Evolutionary conservation across 92 coral and sea anemone genomes (phyloP), one percentile per base, ranked within the genome.

Genomic region (Galaxea fascicularis): DNA sequence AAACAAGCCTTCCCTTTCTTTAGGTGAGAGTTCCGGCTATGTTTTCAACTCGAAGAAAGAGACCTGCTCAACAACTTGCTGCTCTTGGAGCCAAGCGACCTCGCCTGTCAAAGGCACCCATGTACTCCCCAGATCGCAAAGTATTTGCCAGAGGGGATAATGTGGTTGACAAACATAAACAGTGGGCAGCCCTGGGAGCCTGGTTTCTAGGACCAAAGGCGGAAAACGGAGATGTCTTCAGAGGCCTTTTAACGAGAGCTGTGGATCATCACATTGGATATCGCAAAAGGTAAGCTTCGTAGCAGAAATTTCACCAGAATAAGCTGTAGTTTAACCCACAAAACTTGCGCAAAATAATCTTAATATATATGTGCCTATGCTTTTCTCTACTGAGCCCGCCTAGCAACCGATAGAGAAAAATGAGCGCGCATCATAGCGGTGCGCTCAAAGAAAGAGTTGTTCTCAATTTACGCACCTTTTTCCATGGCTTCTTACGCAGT

Each of bases 121-220:
- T 88, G 91, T 88, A 82, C 64, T 47, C 66, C 51, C 87, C 67
- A 15, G 54, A 60, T 1, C 78, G 91, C n/a, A 12, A 2, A 16
- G 41, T 35, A 35, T 35, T 26, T 46, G 13, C 12, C 31, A n/a
- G 6, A 20, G 59, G 21, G 4, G 91, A 54, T 49, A 53, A 68
- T 9, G 83, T 46, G 18, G 53, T 35, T 35, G 41, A 35, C 41
- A 35, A 22, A 12, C 60, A 20, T 27, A 44, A 89, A 27, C 93
- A 73, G 4, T 90, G 91, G 64, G 85, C 85, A 4, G 76, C 85
- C 14, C n/a, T 80, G 20, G 90, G 93, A 49, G 90, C 88, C 0
- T 86, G 86, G 90, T 90, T 95, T 57, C 39, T 93, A 24, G 98
- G 98, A 11, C 98, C 98, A 46, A 92, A 92, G 27, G 98, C 92